A percentile compares a stretch with the other conserved stretches of the same genome.
Evolutionary conservation across 2,797 vertebrate genomes (phyloP).

Genomic region (Gambusia yucatana): DNA sequence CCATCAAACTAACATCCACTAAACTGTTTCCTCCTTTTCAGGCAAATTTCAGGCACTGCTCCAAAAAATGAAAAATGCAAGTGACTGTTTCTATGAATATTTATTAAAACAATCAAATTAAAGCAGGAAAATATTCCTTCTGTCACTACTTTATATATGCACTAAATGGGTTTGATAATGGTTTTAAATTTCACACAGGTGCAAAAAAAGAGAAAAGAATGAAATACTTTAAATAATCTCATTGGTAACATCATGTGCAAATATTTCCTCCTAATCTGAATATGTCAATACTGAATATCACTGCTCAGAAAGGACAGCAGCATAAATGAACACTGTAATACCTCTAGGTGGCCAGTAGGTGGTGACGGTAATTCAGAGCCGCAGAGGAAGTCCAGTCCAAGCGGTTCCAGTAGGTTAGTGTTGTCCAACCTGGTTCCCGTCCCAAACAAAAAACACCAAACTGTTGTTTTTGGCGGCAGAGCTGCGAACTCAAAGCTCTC

Average conservation of each 20-base stretch:
- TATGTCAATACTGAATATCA: background rate
- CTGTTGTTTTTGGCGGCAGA: background rate
- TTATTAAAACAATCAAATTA: constrained; percentile 51
- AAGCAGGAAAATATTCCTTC: background rate
- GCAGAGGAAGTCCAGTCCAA: background rate
- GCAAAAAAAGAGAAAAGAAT: background rate
- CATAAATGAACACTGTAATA: background rate
- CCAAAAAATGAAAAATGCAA: background rate
- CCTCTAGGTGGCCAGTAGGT: background rate
- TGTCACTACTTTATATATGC: background rate
- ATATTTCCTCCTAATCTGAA: background rate
- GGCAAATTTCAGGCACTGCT: background rate
- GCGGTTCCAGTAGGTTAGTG: background rate
- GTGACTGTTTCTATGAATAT: constrained; percentile 9
- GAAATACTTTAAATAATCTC: background rate
- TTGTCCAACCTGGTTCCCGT: background rate
- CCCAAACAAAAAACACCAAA: background rate
- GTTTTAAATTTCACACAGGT: background rate
- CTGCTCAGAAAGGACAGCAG: background rate
- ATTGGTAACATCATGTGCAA: no score
- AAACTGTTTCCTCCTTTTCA: background rate
- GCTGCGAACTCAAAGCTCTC: constrained; percentile 7
- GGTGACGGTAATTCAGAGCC: background rate
- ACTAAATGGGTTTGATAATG: background rate
- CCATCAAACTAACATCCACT: background rate